Conservation (phyloP, 2,888 invertebrate species). For the Pristionchus fissidentatus region DNA sequence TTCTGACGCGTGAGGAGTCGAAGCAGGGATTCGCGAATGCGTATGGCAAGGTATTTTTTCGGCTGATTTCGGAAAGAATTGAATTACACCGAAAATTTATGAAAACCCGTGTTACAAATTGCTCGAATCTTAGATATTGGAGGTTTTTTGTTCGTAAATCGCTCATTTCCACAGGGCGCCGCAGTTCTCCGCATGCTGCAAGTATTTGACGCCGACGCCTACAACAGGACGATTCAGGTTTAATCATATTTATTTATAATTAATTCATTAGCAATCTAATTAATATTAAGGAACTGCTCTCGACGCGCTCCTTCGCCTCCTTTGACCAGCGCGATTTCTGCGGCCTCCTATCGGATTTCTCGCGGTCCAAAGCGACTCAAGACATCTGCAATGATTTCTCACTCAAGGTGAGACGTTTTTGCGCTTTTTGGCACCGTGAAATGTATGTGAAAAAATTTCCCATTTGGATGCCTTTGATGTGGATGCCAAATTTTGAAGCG, state of each 20-base stretch:
- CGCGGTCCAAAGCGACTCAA: not conserved
- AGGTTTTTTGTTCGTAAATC: too few relatives aligned
- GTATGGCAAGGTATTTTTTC: not conserved
- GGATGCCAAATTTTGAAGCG: too few relatives aligned
- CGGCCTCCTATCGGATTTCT: not conserved
- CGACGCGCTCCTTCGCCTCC: not conserved
- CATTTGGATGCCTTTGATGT: too few relatives aligned
- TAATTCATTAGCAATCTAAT: too few relatives aligned
- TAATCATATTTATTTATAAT: not conserved
- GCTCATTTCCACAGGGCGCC: too few relatives aligned
- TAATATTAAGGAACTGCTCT: not conserved
- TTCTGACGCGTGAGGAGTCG: not conserved
- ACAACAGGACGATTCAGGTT: not conserved
- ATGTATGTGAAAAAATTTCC: too few relatives aligned
- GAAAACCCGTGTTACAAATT: too few relatives aligned
- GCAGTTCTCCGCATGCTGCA: not conserved
- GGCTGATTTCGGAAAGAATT: too few relatives aligned
- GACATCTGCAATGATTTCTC: conserved; percentile 16
- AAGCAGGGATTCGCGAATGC: not conserved
- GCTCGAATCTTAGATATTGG: not conserved
- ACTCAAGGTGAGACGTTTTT: not conserved
- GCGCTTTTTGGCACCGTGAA: too few relatives aligned
- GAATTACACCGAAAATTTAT: too few relatives aligned
- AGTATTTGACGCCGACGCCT: not conserved
- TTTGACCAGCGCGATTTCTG: not conserved